phyloP scores from a whole-genome alignment of 2,797 vertebrate genomes.

The Sebastes reedi region DNA sequence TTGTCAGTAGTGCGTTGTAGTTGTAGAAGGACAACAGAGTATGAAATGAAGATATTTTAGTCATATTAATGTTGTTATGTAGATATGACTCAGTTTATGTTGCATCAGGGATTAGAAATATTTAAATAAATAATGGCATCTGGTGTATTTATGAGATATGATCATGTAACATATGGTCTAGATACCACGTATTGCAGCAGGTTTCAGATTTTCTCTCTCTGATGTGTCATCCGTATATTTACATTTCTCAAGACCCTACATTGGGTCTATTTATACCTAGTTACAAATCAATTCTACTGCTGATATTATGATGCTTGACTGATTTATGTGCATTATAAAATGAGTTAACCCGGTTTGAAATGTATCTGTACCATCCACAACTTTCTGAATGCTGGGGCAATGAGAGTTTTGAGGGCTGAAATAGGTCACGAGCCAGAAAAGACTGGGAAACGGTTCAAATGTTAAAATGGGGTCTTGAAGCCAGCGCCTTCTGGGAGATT shows the following conservation, averaged over 20 bases:
- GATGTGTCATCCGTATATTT: background rate
- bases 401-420: background rate
- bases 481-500: constrained; percentile 1
- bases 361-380: background rate
- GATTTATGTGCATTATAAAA: background rate
- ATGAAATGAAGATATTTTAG: background rate
- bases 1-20: background rate
- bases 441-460: constrained; percentile 5
- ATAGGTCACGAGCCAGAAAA: constrained; percentile 20
- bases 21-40: background rate
- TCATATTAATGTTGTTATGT: background rate
- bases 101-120: background rate
- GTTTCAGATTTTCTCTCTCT: background rate
- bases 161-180: background rate
- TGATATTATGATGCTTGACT: background rate
- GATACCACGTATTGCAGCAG: background rate
- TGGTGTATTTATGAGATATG: background rate
- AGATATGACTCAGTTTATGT: background rate
- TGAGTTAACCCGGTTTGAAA: background rate
- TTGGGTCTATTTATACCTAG: background rate
- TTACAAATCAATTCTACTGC: background rate
- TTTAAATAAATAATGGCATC: background rate
- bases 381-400: background rate
- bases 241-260: background rate
- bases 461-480: background rate